phyloP scores from a whole-genome alignment of 2,113 vertebrate genomes.

The Hepsetus odoe region DNA sequence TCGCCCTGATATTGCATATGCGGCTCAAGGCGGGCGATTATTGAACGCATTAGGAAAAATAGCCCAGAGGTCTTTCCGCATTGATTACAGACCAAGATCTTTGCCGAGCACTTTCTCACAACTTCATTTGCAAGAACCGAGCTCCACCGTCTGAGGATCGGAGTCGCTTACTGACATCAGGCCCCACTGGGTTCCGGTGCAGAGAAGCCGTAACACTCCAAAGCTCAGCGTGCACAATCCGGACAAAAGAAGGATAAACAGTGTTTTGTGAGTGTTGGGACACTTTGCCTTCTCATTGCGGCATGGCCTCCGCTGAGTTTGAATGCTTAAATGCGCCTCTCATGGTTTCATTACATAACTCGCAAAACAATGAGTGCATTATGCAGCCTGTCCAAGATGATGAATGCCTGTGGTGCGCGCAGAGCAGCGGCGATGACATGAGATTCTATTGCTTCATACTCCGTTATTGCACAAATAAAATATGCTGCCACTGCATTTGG shows the following conservation, averaged over 20 bases:
- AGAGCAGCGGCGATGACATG: constrained; percentile 4
- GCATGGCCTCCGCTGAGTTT: constrained; percentile 33
- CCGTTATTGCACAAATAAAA: constrained; percentile 14
- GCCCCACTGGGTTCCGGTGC: neutral
- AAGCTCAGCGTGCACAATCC: neutral
- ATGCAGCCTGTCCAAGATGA: constrained; percentile 39
- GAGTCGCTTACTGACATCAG: neutral
- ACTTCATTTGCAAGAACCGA: constrained; percentile 13
- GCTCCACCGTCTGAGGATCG: neutral
- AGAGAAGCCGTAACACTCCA: neutral
- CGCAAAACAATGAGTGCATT: constrained; percentile 40
- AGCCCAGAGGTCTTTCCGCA: neutral
- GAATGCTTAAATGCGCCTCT: constrained; percentile 41
- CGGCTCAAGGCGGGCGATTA: constrained; percentile 34
- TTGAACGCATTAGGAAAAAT: constrained; percentile 24
- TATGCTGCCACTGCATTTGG: neutral
- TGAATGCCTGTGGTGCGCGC: constrained; percentile 17
- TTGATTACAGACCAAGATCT: constrained; percentile 12
- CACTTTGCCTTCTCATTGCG: constrained; percentile 31
- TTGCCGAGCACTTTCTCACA: constrained; percentile 15
- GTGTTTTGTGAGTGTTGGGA: constrained; percentile 5
- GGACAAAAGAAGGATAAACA: constrained; percentile 5
- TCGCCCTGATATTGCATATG: constrained; percentile 30
- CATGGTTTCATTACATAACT: constrained; percentile 45
- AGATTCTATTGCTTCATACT: constrained; percentile 10